A percentile compares a stretch with the other conserved stretches of the same genome.
Evolutionary conservation across 2,888 invertebrate species (phyloP).

Genomic region (Epinotia bilunana): DNA sequence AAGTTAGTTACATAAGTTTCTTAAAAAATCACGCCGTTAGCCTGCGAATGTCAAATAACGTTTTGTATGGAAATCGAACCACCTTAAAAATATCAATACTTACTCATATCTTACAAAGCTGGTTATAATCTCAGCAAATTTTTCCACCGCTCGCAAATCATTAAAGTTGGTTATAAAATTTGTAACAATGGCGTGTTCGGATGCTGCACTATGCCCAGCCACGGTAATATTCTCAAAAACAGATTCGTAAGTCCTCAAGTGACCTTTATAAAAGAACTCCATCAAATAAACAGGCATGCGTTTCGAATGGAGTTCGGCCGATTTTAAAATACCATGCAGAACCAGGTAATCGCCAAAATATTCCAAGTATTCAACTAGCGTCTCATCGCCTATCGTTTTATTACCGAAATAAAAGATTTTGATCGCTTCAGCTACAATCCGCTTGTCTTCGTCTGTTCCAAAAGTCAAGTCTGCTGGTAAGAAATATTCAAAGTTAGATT

Average conservation of each 20-base stretch:
- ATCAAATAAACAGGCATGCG: slow-evolving; percentile 26
- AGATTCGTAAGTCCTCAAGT: not conserved
- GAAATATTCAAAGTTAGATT: slow-evolving; percentile 13
- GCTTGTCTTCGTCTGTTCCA: slow-evolving; percentile 14
- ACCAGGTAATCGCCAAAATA: slow-evolving; percentile 25
- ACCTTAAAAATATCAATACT: slow-evolving; percentile 39
- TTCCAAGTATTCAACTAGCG: slow-evolving; percentile 10
- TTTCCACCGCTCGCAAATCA: slow-evolving; percentile 18
- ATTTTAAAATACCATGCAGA: slow-evolving; percentile 22
- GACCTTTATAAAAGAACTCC: slow-evolving; percentile 20
- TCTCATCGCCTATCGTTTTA: not conserved
- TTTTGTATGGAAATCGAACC: no score
- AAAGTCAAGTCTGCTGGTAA: slow-evolving; percentile 24
- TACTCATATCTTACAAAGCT: slow-evolving; percentile 53
- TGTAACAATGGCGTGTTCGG: slow-evolving; percentile 1
- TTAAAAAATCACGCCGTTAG: no score
- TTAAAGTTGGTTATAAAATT: not conserved
- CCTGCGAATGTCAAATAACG: no score
- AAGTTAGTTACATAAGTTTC: no score
- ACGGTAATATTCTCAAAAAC: slow-evolving; percentile 10
- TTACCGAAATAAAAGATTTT: slow-evolving; percentile 27
- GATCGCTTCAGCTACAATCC: slow-evolving; percentile 4
- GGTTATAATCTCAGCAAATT: slow-evolving; percentile 48
- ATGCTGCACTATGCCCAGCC: slow-evolving; percentile 27
- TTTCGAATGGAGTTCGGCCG: slow-evolving; percentile 16